A percentile compares a stretch with the other conserved stretches of the same genome.
Evolutionary conservation across 2,797 vertebrate species (phyloP).

Genomic region (Parotocinclus haroldoi): DNA sequence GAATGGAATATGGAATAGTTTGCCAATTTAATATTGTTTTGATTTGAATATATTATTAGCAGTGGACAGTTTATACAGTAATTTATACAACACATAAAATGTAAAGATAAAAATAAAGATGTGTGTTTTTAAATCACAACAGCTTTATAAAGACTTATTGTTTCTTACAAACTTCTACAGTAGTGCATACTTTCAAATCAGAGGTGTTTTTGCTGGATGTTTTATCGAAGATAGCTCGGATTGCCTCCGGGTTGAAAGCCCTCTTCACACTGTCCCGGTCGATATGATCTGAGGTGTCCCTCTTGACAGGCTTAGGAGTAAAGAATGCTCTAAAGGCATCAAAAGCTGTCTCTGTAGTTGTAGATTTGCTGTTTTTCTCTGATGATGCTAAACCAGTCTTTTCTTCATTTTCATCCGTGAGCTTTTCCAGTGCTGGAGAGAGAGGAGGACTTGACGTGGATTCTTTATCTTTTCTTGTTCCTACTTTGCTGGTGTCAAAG

Average conservation of each 20-base stretch:
- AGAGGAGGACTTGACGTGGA: slow-evolving; percentile 16
- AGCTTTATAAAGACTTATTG: no score
- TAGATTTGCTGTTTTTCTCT: slow-evolving; percentile 52
- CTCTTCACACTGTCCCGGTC: slow-evolving; percentile 81
- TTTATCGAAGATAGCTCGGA: slow-evolving; percentile 83
- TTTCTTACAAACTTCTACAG: not conserved
- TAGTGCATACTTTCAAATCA: slow-evolving; percentile 76
- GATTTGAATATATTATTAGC: no score
- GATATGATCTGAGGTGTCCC: slow-evolving; percentile 70
- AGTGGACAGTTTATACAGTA: no score
- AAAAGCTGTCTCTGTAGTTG: slow-evolving; percentile 79
- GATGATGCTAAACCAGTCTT: slow-evolving; percentile 5
- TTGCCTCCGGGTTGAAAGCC: slow-evolving; percentile 80
- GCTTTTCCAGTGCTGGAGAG: slow-evolving; percentile 27
- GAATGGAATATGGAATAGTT: no score
- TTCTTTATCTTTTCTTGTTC: slow-evolving; percentile 51
- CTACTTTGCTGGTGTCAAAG: slow-evolving; percentile 75
- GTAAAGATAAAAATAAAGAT: no score
- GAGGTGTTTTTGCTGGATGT: slow-evolving; percentile 60
- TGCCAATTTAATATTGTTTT: no score
- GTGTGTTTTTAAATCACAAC: no score
- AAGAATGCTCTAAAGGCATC: slow-evolving; percentile 95
- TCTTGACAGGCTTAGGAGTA: slow-evolving; percentile 78
- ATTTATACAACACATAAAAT: no score
- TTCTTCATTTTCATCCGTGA: not conserved